Percentiles rank a stretch among this genome's conserved stretches.
Conservation (phyloP, 2,113 vertebrate genomes). For the Andinoacara biseriatus region DNA sequence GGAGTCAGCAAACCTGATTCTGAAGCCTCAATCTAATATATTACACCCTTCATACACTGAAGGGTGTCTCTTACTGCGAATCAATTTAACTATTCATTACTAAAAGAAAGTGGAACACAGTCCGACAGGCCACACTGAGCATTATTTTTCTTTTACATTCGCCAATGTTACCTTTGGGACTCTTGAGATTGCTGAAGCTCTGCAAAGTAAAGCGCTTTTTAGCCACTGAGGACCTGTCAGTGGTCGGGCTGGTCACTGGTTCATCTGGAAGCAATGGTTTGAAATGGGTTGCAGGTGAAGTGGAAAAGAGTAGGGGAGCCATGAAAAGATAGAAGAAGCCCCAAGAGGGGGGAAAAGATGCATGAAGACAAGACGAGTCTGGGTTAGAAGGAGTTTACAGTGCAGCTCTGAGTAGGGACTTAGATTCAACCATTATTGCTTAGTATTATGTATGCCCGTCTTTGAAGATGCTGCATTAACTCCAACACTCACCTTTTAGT, state of each 20-base stretch:
- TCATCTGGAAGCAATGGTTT: conserved; percentile 83
- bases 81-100: neutral
- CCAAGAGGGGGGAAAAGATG: neutral
- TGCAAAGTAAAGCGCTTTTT: conserved; percentile 91
- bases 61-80: neutral
- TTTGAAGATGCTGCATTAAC: neutral
- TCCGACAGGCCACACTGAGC: neutral
- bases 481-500: conserved; percentile 72
- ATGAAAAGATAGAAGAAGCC: neutral
- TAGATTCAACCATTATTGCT: neutral
- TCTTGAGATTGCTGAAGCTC: conserved; percentile 92
- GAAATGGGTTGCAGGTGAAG: conserved; percentile 50
- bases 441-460: neutral
- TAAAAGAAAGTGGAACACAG: neutral
- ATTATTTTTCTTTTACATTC: neutral
- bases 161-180: conserved; percentile 87
- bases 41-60: neutral
- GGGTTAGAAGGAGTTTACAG: neutral
- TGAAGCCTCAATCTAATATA: neutral
- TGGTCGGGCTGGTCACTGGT: conserved; percentile 84
- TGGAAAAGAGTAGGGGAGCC: neutral
- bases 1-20: neutral
- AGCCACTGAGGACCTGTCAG: conserved; percentile 87
- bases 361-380: conserved; percentile 28
- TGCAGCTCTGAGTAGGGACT: neutral